Evolutionary conservation across 1,140 invertebrate species (phyloP), one percentile per base, ranked within the genome.

Genomic region (Anastrepha obliqua): DNA sequence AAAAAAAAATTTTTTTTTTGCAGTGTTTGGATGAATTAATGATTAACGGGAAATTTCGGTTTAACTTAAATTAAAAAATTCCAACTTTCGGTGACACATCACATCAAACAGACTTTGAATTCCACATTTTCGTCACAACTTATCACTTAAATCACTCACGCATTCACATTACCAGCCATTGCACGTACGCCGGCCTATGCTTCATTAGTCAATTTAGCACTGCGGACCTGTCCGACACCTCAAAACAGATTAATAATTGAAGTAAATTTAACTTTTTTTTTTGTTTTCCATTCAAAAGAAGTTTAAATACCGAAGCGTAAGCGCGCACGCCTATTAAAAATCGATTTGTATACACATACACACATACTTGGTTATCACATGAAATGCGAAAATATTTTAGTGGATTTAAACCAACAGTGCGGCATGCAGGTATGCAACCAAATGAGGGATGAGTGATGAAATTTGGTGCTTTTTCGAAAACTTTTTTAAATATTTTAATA

Each of bases 131-230:
- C 4, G 29, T 11, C 51, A 55, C 51, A 55, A 55, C 51, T 55
- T 55, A 11, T n/a, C 15, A 4, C 67, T 74, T 29, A 29, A 29
- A 29, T 29, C 29, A 29, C 29, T 29, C 29, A 29, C 29, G 29
- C 29, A 1, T 29, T 17, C 4, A 8, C 51, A 55, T 62, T 62
- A 15, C 3, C 47, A 55, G 51, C 11, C 74, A 11, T 11, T n/a
- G 74, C 74, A 81, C 44, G 74, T 20, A 81, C 74, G 5, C 1
- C 20, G 20, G n/a, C n/a, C n/a, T 17, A 55, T 20, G 47, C 15
- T 47, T 55, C 74, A 81, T 81, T 81, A 55, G 74, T 81, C 74
- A 81, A 81, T 55, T 81, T 9, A 81, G 47, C 51, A 81, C 74
- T 55, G 20, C 47, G 7, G 13, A 81, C 11, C n/a, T 81, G 74